Evolutionary conservation across 1,140 invertebrate species (phyloP).

Genomic region (Papilio polyxenes): DNA sequence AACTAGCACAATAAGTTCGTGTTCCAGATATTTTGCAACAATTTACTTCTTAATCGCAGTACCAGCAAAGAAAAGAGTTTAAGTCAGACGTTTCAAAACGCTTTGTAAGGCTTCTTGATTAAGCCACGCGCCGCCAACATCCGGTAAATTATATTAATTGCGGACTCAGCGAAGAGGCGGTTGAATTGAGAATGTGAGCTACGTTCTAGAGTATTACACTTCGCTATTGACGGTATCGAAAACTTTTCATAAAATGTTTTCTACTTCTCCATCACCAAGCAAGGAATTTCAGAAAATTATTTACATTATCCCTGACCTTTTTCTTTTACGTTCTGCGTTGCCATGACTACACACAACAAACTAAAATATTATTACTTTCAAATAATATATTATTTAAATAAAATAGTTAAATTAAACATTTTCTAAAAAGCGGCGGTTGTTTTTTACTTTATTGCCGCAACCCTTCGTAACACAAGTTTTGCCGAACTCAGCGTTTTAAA

Average conservation of each 20-base stretch:
- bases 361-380: background rate
- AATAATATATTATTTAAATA: background rate
- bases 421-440: background rate
- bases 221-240: background rate
- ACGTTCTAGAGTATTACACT: background rate
- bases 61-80: constrained; percentile 33
- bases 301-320: background rate
- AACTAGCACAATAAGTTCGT: background rate
- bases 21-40: constrained; percentile 24
- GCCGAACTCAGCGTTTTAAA: background rate
- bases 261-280: too few species aligned
- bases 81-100: constrained; percentile 43
- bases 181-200: constrained; percentile 53
- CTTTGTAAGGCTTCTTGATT: constrained; percentile 35
- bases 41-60: constrained; percentile 24
- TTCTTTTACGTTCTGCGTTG: too few species aligned
- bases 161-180: constrained; percentile 44
- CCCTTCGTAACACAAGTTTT: background rate
- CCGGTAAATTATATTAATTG: constrained; percentile 56
- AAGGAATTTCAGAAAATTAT: background rate
- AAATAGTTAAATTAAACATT: background rate
- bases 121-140: constrained; percentile 38
- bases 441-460: background rate
- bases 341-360: background rate
- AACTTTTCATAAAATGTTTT: background rate